Evolutionary conservation across 1,140 invertebrate genomes (phyloP), one percentile per base, ranked within the genome.

Genomic region (Neocloeon triangulifer): DNA sequence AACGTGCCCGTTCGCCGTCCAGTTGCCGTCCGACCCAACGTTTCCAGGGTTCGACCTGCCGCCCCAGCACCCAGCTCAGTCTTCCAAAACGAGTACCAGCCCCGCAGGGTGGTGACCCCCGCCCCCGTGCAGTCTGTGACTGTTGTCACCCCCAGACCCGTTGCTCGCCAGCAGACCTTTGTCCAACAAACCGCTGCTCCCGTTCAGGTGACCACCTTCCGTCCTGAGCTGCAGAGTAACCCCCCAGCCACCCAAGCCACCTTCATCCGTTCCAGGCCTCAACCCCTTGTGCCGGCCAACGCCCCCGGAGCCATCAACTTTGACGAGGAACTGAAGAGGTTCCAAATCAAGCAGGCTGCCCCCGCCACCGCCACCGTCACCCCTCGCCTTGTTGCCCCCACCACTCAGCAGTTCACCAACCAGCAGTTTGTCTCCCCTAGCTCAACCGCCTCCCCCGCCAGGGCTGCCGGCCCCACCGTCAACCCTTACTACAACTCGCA

Each of bases 401-500:
- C 19, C 10, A 16, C 19, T n/a, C 17, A 20, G 16, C 30, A 31
- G 19, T 20, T 14, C 19, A 21, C 10, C 19, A 22, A n/a, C 3
- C 33, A 15, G 1, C 30, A 29, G n/a, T 12, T 12, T 23, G 22
- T 23, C 21, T 43, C 35, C 16, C 30, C 35, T 10, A 29, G 29
- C 43, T 23, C 45, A 43, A 10, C 50, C 35, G 34, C 36, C 19
- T 34, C 16, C 30, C 35, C n/a, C 28, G 29, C 43, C 23, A 46
- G 43, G 10, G 50, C 35, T 33, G 36, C 19, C 21, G 32, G 16
- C 39, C 37, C 32, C 27, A 52, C 45, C 37, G 50, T 57, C 14
- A 61, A 68, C 35, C 66, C 70, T 23, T 57, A 77, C 37, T 79
- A 79, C 49, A 68, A 70, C 29, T 74, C 75, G 13, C 72, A 79